Conservation (phyloP, 1,140 invertebrate species). For the Chelonus insularis region DNA sequence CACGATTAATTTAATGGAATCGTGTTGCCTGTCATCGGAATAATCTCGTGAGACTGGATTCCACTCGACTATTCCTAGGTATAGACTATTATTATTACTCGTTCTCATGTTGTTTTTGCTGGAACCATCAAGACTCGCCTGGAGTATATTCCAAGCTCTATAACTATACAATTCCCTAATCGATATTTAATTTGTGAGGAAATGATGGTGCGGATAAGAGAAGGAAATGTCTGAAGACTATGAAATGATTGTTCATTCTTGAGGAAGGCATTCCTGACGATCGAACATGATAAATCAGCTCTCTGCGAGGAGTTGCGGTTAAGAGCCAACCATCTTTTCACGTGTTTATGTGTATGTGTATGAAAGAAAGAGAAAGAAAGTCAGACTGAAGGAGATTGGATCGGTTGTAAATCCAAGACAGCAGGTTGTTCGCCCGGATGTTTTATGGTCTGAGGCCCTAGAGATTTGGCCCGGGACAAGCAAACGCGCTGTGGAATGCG, state of each 20-base stretch:
- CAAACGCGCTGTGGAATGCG: conserved; percentile 36
- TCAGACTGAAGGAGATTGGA: conserved; percentile 30
- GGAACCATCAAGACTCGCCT: not conserved
- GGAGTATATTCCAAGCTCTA: not conserved
- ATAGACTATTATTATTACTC: not conserved
- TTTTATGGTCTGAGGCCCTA: conserved; percentile 36
- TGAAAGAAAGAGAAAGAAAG: not conserved
- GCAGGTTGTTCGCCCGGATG: conserved; percentile 36
- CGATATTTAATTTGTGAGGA: conserved; percentile 27
- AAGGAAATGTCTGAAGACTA: not conserved
- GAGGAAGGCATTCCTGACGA: conserved; percentile 26
- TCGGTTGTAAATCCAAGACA: conserved; percentile 40
- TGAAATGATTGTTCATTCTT: conserved; percentile 27
- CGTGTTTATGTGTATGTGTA: not conserved
- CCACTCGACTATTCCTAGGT: not conserved
- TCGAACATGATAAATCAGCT: conserved; percentile 31
- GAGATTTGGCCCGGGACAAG: conserved; percentile 38
- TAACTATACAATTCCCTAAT: conserved; percentile 17
- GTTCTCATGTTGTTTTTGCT: not conserved
- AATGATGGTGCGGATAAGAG: conserved; percentile 2
- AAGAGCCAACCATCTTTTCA: not conserved
- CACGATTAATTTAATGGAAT: conserved; percentile 7
- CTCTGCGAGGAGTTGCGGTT: not conserved
- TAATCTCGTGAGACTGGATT: not conserved
- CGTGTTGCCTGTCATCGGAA: conserved; percentile 2